Evolutionary conservation across 2,888 invertebrate genomes (phyloP), one percentile per base, ranked within the genome.

Genomic region (Beris morrisii): DNA sequence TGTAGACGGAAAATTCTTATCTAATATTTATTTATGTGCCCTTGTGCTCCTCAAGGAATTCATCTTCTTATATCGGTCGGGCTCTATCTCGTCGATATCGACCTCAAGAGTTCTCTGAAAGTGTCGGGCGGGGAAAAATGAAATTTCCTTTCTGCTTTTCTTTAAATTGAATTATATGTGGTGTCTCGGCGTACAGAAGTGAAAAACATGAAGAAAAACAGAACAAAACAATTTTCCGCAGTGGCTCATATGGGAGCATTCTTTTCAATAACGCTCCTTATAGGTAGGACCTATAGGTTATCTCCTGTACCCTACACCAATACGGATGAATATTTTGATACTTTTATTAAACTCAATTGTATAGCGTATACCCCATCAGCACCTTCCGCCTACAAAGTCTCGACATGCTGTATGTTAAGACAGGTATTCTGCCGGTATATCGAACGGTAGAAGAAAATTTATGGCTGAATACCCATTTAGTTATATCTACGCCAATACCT

Each of bases 211-310:
- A 53, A 48, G 54, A 13, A 53, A 32, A 53, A 45, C 45, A 43
- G 13, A 54, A 52, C 64, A 68, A 70, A 70, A 65, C 67, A 68
- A 67, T 71, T 69, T 67, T 65, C 69, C 68, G 67, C 68, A 70
- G 68, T 67, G 68, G 65, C 69, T 61, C 69, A 64, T 68, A 32
- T 68, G 72, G 70, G 70, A 70, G 64, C 70, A 56, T 65, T 70
- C 64, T 67, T 68, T 66, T 65, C 45, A 38, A 38, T 38, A 38
- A 5, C 7, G 9, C 38, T 9, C 38, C 38, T 38, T 5, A 38
- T 5, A 38, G 5, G 38, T 38, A 38, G 38, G 38, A 38, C 38
- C 7, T 38, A 38, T 38, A 38, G 38, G 48, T 11, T 48, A 48
- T 48, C 15, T 15, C 15, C 12, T 6, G 48, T 15, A 22, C 22